Conservation (phyloP, 2,113 vertebrate genomes). For the Anguilla japonica region DNA sequence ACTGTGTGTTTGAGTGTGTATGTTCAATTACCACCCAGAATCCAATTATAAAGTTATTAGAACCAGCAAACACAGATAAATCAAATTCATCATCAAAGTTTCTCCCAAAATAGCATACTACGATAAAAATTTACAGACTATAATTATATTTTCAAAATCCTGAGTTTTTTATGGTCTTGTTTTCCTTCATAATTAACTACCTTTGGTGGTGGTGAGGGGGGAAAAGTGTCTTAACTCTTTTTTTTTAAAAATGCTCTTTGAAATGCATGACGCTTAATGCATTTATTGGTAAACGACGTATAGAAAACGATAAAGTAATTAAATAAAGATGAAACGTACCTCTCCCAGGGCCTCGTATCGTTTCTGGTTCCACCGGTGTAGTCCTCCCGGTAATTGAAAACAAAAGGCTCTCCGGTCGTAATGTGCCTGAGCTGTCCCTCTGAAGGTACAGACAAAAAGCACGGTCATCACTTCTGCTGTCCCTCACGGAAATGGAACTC, state of each 20-base stretch:
- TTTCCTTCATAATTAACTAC: constrained; percentile 26
- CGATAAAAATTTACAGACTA: constrained; percentile 8
- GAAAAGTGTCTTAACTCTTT: not conserved
- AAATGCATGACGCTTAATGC: not conserved
- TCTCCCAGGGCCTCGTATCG: constrained; percentile 97
- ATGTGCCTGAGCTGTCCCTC: constrained; percentile 89
- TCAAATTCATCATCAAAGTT: constrained; percentile 40
- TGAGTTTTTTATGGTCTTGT: not conserved
- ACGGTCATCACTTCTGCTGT: not conserved
- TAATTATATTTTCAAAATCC: constrained; percentile 29
- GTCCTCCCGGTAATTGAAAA: constrained; percentile 94
- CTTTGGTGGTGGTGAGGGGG: not conserved
- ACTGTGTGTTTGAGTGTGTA: constrained; percentile 33
- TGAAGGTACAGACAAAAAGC: constrained; percentile 54
- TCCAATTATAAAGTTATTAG: constrained; percentile 47
- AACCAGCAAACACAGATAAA: constrained; percentile 41
- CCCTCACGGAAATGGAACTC: not conserved
- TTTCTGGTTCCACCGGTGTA: constrained; percentile 98
- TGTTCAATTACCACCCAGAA: constrained; percentile 42
- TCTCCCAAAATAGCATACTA: constrained; percentile 27
- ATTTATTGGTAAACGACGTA: not conserved
- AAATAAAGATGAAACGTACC: constrained; percentile 68
- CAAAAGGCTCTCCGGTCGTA: constrained; percentile 88
- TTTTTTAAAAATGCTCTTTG: not conserved
- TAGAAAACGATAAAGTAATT: constrained; percentile 11